Conservation (phyloP, 1,140 invertebrate species). For the Drosophila funebris region DNA sequence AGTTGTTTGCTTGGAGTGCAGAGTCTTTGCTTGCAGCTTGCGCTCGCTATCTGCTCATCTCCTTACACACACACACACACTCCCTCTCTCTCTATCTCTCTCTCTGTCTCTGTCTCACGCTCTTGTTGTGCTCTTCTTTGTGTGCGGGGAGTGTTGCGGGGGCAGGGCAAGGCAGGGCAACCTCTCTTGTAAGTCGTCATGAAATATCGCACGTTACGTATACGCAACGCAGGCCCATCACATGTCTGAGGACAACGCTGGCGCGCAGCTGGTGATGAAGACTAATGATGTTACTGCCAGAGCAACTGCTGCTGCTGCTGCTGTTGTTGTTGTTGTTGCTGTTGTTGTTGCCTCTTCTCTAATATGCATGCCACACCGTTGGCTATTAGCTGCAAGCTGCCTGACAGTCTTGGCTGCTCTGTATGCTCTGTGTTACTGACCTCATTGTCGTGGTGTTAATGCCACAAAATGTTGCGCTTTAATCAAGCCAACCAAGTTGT, state of each 20-base stretch:
- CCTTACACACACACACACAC: no score
- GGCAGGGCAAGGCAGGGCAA: no score
- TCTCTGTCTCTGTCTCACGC: neutral
- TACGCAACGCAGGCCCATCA: conserved; percentile 52
- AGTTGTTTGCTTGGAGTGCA: conserved; percentile 44
- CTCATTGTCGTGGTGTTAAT: conserved; percentile 41
- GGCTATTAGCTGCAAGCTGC: conserved; percentile 39
- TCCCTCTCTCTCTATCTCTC: neutral
- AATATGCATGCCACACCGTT: conserved; percentile 41
- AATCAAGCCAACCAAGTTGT: conserved; percentile 21
- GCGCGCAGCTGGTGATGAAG: conserved; percentile 49
- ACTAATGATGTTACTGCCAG: conserved; percentile 52
- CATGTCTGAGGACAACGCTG: conserved; percentile 29
- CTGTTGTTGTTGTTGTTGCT: neutral
- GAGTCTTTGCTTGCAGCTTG: conserved; percentile 16
- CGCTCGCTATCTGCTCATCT: neutral
- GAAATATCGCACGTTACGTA: conserved; percentile 59
- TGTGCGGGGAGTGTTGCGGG: no score
- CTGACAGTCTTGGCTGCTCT: neutral
- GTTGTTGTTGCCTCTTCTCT: neutral
- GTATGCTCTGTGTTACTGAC: conserved; percentile 37
- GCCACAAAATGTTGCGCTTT: conserved; percentile 42
- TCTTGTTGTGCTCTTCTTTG: neutral
- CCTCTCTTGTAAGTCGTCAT: conserved; percentile 26
- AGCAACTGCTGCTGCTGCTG: neutral